These are phyloP conservation scores for Drosophila flavopinicola DNA, from an alignment of 2,888 invertebrate species.

Conservation along the genomic window DNA sequence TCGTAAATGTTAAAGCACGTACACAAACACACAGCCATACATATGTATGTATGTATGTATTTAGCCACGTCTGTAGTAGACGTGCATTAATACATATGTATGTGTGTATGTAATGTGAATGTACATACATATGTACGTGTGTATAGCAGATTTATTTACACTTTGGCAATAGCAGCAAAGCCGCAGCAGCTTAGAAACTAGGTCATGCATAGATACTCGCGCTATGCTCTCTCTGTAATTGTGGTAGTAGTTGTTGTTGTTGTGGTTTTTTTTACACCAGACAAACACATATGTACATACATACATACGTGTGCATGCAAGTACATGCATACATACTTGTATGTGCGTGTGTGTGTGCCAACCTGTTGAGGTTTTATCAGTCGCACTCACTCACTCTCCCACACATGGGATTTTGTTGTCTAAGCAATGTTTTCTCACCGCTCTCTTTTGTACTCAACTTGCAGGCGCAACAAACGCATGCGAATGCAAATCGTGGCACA, in stretches of 20 bases:
- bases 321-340: not conserved
- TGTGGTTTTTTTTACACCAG: not conserved
- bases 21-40: too few relatives aligned
- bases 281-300: constrained; percentile 8
- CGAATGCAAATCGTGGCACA: constrained; percentile 68
- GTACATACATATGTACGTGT: too few relatives aligned
- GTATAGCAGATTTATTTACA: constrained; percentile 23
- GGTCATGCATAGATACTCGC: constrained; percentile 62
- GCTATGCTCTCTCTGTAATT: constrained; percentile 20
- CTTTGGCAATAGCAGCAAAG: constrained; percentile 38
- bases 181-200: constrained; percentile 61
- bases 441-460: constrained; percentile 10
- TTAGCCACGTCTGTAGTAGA: constrained; percentile 6
- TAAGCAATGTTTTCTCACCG: constrained; percentile 25
- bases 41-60: not conserved
- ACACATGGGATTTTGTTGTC: constrained; percentile 11
- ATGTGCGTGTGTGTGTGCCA: constrained; percentile 20
- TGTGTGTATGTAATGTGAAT: constrained; percentile 5
- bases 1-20: not conserved
- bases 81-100: not conserved
- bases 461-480: constrained; percentile 77
- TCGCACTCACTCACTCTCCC: constrained; percentile 18
- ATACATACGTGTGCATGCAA: not conserved
- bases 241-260: constrained; percentile 15
- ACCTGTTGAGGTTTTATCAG: constrained; percentile 49